These are phyloP conservation scores for Leptestheria dahalacensis DNA, from an alignment of 1,140 invertebrate species.

Conservation along the genomic window DNA sequence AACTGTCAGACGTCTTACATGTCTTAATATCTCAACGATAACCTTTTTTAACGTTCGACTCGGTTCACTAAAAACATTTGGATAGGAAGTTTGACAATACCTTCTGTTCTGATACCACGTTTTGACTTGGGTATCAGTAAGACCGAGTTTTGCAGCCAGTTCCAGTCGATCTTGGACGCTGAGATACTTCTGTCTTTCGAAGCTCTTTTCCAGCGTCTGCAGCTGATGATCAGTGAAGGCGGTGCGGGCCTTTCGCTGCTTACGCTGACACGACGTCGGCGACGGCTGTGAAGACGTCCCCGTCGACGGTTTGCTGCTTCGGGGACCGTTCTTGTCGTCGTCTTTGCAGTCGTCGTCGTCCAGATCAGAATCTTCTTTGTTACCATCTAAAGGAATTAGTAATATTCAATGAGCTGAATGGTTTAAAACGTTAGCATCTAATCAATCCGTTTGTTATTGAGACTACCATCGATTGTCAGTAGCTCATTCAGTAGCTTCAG, in stretches of 20 bases:
- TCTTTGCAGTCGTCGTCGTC: not conserved
- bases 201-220: constrained; percentile 90
- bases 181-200: constrained; percentile 95
- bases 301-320: not conserved
- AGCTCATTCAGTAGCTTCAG: too few species aligned
- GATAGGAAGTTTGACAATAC: constrained; percentile 43
- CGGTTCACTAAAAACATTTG: too few species aligned
- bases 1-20: too few species aligned
- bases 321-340: not conserved
- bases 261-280: constrained; percentile 29
- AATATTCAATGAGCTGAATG: too few species aligned
- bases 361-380: not conserved
- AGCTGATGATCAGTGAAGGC: constrained; percentile 97
- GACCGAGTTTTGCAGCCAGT: constrained; percentile 81
- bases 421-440: too few species aligned
- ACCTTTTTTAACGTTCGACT: too few species aligned
- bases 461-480: too few species aligned
- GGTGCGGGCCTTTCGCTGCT: constrained; percentile 91
- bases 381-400: not conserved
- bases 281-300: constrained; percentile 3
- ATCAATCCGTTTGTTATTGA: too few species aligned
- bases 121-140: constrained; percentile 97
- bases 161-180: constrained; percentile 98
- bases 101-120: constrained; percentile 98
- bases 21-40: too few species aligned